A percentile compares a stretch with the other conserved stretches of the same genome.
Evolutionary conservation across 2,797 vertebrate species (phyloP).

Genomic region (Silurus lanzhouensis): DNA sequence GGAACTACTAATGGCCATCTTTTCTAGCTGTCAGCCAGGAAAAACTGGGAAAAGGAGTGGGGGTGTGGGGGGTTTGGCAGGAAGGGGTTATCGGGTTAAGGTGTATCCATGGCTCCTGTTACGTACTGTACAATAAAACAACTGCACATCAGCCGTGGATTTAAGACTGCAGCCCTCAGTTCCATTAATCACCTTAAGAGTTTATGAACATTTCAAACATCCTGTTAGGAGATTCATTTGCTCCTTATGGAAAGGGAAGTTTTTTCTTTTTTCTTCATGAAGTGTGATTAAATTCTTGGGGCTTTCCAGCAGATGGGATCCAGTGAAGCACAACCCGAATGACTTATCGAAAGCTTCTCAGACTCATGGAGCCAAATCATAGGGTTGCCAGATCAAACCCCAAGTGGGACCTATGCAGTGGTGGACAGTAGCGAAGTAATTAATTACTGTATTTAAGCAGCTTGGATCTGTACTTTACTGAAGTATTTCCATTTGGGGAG

Average conservation of each 20-base stretch:
- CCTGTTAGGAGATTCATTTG: constrained; percentile 24
- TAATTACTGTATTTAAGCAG: too few relatives aligned
- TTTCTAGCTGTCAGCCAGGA: constrained; percentile 24
- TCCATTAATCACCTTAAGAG: constrained; percentile 39
- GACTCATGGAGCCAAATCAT: constrained; percentile 31
- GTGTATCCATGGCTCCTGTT: constrained; percentile 27
- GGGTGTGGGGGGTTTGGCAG: not conserved
- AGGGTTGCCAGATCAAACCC: constrained; percentile 36
- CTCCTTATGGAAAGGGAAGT: constrained; percentile 17
- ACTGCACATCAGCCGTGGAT: constrained; percentile 20
- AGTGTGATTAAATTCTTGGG: constrained; percentile 31
- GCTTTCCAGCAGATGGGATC: constrained; percentile 42
- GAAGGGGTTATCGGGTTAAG: not conserved
- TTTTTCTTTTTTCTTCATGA: constrained; percentile 11
- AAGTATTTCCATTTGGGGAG: too few relatives aligned
- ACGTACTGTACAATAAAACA: constrained; percentile 29
- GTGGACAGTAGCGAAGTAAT: too few relatives aligned
- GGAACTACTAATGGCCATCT: constrained; percentile 19
- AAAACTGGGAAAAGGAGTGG: not conserved
- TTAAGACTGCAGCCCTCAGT: constrained; percentile 20
- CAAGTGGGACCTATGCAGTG: not conserved
- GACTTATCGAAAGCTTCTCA: constrained; percentile 37
- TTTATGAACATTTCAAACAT: constrained; percentile 36
- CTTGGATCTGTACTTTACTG: too few relatives aligned
- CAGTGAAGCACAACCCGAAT: constrained; percentile 23